These are phyloP conservation scores for Thripadectes ignobilis DNA, from an alignment of 2,797 vertebrate species.

Conservation along the genomic window DNA sequence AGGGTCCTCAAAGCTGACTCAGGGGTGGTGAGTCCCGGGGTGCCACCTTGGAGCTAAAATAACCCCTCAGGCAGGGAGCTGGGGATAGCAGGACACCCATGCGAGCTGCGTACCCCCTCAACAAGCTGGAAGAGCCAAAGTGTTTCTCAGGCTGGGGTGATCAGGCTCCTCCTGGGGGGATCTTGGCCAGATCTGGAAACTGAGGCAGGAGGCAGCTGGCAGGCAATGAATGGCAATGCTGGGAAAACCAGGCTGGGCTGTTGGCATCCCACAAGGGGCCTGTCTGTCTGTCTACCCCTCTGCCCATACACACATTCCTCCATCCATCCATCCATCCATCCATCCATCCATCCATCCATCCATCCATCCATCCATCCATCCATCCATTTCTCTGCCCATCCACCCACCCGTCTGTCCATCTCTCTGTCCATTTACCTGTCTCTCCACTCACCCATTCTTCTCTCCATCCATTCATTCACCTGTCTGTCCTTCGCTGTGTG, in stretches of 20 bases:
- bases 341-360: not conserved
- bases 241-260: not conserved
- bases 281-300: not conserved
- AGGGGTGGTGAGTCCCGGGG: accelerated
- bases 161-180: not conserved
- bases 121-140: not conserved
- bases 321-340: not conserved
- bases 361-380: not conserved
- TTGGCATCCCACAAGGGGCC: not conserved
- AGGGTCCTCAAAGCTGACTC: not conserved
- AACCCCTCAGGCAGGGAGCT: not conserved
- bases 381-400: not conserved
- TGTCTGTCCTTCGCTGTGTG: no score
- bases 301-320: not conserved
- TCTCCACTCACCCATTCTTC: not conserved
- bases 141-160: not conserved
- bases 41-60: not conserved
- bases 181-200: not conserved
- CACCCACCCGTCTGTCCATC: not conserved
- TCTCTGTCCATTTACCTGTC: not conserved
- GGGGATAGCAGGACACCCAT: accelerated
- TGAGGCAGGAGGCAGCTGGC: not conserved
- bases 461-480: not conserved
- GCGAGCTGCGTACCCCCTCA: not conserved
- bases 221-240: not conserved